These are phyloP conservation scores for Lagopus muta DNA, from an alignment of 2,113 vertebrate genomes.

Conservation along the genomic window DNA sequence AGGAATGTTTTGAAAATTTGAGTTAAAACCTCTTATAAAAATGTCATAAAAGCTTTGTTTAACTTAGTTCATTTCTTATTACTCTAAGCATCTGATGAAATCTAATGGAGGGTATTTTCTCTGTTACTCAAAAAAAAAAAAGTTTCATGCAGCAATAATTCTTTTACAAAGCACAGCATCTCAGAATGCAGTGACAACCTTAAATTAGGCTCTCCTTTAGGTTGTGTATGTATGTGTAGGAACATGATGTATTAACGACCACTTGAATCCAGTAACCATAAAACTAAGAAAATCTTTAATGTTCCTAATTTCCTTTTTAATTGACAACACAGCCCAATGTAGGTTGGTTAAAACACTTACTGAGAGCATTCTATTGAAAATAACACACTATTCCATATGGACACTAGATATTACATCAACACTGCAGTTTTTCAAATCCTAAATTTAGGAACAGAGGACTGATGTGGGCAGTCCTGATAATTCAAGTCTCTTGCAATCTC, in stretches of 20 bases:
- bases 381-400: constrained; percentile 23
- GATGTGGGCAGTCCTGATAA: background rate
- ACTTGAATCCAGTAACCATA: background rate
- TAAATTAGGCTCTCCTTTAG: background rate
- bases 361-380: constrained; percentile 20
- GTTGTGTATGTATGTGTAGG: background rate
- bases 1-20: background rate
- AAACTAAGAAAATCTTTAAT: background rate
- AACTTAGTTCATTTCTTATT: background rate
- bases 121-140: background rate
- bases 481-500: background rate
- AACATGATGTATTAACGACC: background rate
- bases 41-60: background rate
- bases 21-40: background rate
- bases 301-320: background rate
- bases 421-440: background rate
- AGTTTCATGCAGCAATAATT: background rate
- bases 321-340: background rate
- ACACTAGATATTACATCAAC: background rate
- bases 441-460: constrained; percentile 20
- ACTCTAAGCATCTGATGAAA: background rate
- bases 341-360: constrained; percentile 13
- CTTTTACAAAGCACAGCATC: background rate
- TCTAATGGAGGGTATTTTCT: background rate
- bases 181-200: background rate